A percentile compares a stretch with the other conserved stretches of the same genome.
Conservation (phyloP, 1,140 invertebrate genomes). For the Drosophila triauraria region DNA sequence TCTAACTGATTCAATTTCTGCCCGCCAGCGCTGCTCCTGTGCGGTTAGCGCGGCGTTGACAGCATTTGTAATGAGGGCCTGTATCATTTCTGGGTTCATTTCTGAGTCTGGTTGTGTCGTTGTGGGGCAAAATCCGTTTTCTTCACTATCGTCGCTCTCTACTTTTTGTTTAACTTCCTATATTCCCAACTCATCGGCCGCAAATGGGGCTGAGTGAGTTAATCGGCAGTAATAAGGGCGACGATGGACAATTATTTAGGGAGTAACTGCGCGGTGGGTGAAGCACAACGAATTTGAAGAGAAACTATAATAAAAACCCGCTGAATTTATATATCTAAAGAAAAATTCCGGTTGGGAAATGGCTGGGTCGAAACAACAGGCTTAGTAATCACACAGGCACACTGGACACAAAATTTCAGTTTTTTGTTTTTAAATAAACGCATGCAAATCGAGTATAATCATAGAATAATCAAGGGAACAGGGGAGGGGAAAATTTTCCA, state of each 20-base stretch:
- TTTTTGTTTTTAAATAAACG: constrained; percentile 1
- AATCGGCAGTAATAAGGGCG: too few relatives aligned
- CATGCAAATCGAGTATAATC: constrained; percentile 5
- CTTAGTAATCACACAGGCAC: too few relatives aligned
- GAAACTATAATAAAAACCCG: not conserved
- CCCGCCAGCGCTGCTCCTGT: not conserved
- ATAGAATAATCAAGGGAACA: not conserved
- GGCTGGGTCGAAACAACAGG: not conserved
- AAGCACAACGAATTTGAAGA: not conserved
- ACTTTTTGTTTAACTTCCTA: too few relatives aligned
- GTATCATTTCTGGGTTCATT: too few relatives aligned
- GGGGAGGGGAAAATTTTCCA: not conserved
- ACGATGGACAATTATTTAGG: too few relatives aligned
- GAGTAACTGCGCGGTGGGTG: not conserved
- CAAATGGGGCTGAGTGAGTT: too few relatives aligned
- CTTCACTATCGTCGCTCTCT: too few relatives aligned
- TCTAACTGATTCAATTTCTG: constrained; percentile 4
- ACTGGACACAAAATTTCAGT: constrained; percentile 2
- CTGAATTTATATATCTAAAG: constrained; percentile 2
- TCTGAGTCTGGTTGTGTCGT: too few relatives aligned
- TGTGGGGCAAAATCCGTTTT: too few relatives aligned
- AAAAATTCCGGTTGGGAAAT: constrained; percentile 7
- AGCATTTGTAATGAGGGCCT: not conserved
- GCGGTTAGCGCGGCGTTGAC: not conserved
- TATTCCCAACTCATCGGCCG: too few relatives aligned